phyloP scores from a whole-genome alignment of 2,888 invertebrate genomes.

The Latrodectus hesperus region DNA sequence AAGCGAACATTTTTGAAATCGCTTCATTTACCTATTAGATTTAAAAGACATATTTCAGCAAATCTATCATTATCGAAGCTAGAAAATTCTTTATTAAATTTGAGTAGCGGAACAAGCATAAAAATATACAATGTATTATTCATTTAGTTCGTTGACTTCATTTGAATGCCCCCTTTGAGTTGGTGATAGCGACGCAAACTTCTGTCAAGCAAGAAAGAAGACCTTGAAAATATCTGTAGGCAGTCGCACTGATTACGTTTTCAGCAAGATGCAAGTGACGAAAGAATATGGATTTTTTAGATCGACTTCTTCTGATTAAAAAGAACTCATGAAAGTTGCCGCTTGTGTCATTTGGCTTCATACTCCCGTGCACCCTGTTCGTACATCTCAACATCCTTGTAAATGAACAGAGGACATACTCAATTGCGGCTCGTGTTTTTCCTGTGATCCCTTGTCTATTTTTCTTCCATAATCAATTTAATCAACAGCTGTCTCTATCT shows the following conservation, averaged over 20 bases:
- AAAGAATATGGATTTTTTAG: neutral
- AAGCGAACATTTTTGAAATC: too few species aligned
- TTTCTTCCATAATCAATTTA: too few species aligned
- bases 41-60: too few species aligned
- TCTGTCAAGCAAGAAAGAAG: neutral
- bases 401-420: conserved; percentile 11
- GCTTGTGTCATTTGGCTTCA: neutral
- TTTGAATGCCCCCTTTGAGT: conserved; percentile 1
- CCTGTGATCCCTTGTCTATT: too few species aligned
- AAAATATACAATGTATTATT: conserved; percentile 5
- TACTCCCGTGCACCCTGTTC: neutral
- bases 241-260: neutral
- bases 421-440: too few species aligned
- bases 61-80: neutral
- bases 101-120: neutral
- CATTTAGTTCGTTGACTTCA: conserved; percentile 5
- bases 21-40: too few species aligned
- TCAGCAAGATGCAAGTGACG: neutral
- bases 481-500: too few species aligned
- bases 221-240: neutral
- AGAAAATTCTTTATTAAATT: too few species aligned
- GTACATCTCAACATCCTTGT: conserved; percentile 12
- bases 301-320: conserved; percentile 7
- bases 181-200: neutral
- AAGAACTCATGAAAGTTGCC: neutral